These are phyloP conservation scores for Rhabdomys pumilio DNA, from an alignment of 2,797 vertebrate species.

Conservation along the genomic window DNA sequence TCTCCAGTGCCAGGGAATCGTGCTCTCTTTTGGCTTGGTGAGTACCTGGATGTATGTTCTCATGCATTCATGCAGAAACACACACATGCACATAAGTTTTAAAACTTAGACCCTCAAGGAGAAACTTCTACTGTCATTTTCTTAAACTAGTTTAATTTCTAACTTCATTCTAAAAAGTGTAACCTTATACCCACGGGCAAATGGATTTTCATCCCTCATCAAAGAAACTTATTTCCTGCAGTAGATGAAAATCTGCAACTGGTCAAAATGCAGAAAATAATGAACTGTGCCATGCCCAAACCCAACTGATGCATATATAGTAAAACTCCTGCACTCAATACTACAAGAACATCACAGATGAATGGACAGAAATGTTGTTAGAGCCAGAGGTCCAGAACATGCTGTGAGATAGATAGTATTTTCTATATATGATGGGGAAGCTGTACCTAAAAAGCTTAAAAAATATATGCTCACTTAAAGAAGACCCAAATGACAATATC, in stretches of 20 bases:
- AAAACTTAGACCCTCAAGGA: background rate
- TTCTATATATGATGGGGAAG: background rate
- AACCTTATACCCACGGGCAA: background rate
- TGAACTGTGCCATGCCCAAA: background rate
- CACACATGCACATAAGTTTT: background rate
- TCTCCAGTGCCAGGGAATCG: background rate
- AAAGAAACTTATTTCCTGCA: background rate
- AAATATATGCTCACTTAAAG: background rate
- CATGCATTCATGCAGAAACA: background rate
- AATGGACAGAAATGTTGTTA: background rate
- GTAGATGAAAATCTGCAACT: background rate
- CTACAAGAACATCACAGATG: background rate
- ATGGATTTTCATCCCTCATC: background rate
- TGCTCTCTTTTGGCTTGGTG: no score
- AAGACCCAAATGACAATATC: background rate
- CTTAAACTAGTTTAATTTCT: background rate
- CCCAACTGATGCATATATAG: background rate
- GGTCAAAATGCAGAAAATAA: background rate
- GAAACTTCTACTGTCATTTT: background rate
- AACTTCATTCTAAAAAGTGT: background rate
- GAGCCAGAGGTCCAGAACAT: background rate
- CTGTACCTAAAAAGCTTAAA: background rate
- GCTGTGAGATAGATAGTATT: background rate
- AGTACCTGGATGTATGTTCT: background rate
- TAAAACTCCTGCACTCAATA: background rate